phyloP scores from a whole-genome alignment of 35 echinoderm and acorn worm species.

The Apostichopus japonicus region DNA sequence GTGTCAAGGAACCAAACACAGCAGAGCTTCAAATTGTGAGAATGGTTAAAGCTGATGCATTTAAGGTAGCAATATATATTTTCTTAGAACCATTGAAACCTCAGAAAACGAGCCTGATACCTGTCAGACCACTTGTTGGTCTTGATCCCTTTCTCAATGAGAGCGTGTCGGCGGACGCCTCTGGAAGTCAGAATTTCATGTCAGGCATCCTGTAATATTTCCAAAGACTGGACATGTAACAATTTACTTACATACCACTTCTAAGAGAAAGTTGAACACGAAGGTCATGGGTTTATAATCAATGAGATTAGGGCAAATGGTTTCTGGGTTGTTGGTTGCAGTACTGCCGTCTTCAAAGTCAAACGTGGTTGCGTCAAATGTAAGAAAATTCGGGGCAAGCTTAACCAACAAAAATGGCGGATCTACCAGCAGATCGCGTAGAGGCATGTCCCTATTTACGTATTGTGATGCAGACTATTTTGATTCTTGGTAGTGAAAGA shows the following conservation, averaged over 20 bases:
- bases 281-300: constrained; percentile 66
- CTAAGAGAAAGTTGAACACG: constrained; percentile 26
- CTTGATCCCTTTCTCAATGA: constrained; percentile 58
- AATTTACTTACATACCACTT: neutral
- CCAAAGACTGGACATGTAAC: constrained; percentile 52
- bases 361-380: constrained; percentile 57
- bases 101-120: no score
- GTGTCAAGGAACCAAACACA: neutral
- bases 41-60: constrained; percentile 21
- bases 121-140: no score
- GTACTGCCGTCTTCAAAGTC: constrained; percentile 15
- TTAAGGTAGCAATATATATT: constrained; percentile 12
- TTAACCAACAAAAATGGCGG: neutral
- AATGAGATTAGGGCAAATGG: constrained; percentile 58
- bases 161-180: constrained; percentile 69
- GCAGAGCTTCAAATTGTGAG: constrained; percentile 35
- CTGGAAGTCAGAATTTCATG: neutral
- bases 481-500: no score
- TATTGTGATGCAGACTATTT: constrained; percentile 2
- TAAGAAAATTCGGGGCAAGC: constrained; percentile 11
- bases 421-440: constrained; percentile 27
- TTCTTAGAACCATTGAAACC: neutral
- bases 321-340: constrained; percentile 72
- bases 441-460: constrained; percentile 20
- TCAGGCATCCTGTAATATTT: constrained; percentile 72